phyloP scores from a whole-genome alignment of 2,113 vertebrate genomes.

The Nyctibius bracteatus region DNA sequence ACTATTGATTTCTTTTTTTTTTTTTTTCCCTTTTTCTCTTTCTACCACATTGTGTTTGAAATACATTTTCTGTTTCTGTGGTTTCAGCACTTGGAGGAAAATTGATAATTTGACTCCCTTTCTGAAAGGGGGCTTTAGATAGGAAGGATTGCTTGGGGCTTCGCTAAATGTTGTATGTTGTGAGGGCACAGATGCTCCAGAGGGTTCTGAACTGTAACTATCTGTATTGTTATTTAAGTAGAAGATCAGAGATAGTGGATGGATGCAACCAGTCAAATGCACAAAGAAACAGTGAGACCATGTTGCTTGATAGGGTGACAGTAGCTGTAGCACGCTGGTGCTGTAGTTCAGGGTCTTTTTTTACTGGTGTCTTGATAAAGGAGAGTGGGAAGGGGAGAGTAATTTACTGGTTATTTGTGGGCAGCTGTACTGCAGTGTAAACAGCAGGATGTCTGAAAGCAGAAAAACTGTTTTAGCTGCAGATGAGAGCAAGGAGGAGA shows the following conservation, averaged over 20 bases:
- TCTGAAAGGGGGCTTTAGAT: background rate
- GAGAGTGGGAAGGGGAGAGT: background rate
- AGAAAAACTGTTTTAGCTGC: background rate
- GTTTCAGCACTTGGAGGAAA: background rate
- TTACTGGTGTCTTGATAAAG: background rate
- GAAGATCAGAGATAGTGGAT: background rate
- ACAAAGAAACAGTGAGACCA: fast-evolving
- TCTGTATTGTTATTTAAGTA: background rate
- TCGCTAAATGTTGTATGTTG: background rate
- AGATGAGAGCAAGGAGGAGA: background rate
- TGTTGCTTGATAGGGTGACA: background rate
- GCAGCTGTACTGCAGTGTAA: background rate
- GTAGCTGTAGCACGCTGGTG: background rate
- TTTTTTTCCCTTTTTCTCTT: background rate
- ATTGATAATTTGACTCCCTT: background rate
- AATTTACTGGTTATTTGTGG: background rate
- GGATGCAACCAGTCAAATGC: background rate
- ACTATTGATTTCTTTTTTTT: background rate
- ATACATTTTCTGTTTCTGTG: constrained; percentile 21
- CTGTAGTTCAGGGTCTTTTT: background rate
- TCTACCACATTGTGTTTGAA: background rate
- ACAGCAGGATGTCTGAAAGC: background rate
- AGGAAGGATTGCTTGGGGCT: background rate
- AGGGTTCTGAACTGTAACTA: background rate
- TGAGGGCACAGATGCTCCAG: background rate